Evolutionary conservation across 2,797 vertebrate species (phyloP).

Genomic region (Melanotaenia boesemani): DNA sequence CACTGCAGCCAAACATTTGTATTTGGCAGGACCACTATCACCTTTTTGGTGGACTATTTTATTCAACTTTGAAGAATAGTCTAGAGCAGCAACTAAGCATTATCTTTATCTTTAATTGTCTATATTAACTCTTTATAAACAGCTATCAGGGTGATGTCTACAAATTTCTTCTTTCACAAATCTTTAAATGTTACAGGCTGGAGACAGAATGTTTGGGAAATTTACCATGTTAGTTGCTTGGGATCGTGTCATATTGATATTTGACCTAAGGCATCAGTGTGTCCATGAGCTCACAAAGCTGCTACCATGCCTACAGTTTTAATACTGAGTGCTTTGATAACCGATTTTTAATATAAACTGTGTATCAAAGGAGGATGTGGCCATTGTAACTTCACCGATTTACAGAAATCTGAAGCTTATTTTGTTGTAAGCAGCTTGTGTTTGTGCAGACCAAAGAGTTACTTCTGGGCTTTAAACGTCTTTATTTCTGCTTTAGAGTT

Average conservation of each 20-base stretch:
- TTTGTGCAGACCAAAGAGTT: neutral
- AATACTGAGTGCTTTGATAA: too few relatives aligned
- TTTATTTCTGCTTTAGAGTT: neutral
- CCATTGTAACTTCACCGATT: too few relatives aligned
- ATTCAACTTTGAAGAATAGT: constrained; percentile 18
- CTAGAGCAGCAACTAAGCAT: neutral
- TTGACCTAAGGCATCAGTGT: too few relatives aligned
- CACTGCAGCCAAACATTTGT: constrained; percentile 57
- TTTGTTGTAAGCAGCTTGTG: too few relatives aligned
- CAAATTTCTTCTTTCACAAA: neutral
- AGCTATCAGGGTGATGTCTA: neutral
- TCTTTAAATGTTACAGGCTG: neutral
- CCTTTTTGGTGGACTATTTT: constrained; percentile 15
- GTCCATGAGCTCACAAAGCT: too few relatives aligned
- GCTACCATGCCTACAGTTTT: too few relatives aligned
- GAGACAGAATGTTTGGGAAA: neutral
- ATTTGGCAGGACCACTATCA: constrained; percentile 49
- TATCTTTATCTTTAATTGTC: neutral
- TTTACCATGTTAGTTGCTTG: neutral
- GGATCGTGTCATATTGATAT: neutral
- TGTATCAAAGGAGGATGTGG: too few relatives aligned
- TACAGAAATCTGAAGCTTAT: too few relatives aligned
- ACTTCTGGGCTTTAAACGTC: neutral
- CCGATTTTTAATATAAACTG: too few relatives aligned
- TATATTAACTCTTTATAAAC: neutral